A percentile compares a stretch with the other conserved stretches of the same genome.
These are phyloP conservation scores for Apeltes quadracus DNA, from an alignment of 2,113 vertebrate genomes.

Conservation along the genomic window DNA sequence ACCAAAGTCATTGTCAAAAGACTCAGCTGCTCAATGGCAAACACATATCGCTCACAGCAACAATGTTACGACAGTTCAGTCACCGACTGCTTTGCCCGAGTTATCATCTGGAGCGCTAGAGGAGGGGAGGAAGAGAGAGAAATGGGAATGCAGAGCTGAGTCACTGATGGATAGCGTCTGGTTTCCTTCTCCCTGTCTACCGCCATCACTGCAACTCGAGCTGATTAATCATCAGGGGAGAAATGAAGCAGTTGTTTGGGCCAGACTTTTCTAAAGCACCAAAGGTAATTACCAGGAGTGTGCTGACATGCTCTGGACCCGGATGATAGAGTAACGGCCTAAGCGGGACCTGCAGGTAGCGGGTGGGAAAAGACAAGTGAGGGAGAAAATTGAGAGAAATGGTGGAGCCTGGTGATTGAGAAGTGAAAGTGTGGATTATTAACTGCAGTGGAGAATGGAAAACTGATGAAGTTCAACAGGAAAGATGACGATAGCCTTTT, in stretches of 20 bases:
- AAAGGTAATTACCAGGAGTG: slow-evolving; percentile 68
- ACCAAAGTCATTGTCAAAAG: slow-evolving; percentile 39
- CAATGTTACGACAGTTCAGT: slow-evolving; percentile 40
- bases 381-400: background rate
- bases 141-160: slow-evolving; percentile 59
- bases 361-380: background rate
- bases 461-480: slow-evolving; percentile 46
- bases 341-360: background rate
- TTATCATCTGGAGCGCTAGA: slow-evolving; percentile 35
- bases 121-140: slow-evolving; percentile 41
- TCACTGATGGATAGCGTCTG: slow-evolving; percentile 70
- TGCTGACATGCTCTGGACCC: slow-evolving; percentile 28
- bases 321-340: slow-evolving; percentile 47
- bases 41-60: slow-evolving; percentile 26
- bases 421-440: slow-evolving; percentile 9
- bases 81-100: slow-evolving; percentile 59
- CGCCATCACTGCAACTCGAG: slow-evolving; percentile 51
- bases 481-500: slow-evolving; percentile 42
- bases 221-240: slow-evolving; percentile 74
- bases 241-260: slow-evolving; percentile 76
- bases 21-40: slow-evolving; percentile 34
- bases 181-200: slow-evolving; percentile 48
- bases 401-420: background rate
- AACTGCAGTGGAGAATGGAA: slow-evolving; percentile 20
- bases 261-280: slow-evolving; percentile 70